Conservation (phyloP, 2,113 vertebrate genomes). For the Odocoileus hemionus region DNA sequence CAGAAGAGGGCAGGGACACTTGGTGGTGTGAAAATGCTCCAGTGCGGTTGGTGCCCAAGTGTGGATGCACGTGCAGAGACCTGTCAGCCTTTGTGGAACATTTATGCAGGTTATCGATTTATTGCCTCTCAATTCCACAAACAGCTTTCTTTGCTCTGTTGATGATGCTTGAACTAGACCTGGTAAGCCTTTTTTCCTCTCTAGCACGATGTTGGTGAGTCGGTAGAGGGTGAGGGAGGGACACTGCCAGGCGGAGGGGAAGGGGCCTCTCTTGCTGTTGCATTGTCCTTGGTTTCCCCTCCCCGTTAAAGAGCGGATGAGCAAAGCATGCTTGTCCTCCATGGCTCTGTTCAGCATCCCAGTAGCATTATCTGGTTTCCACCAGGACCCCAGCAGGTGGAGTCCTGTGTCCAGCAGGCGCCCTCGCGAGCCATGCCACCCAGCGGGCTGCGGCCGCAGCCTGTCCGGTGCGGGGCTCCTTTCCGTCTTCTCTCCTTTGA, state of each 20-base stretch:
- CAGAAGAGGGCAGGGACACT: background rate
- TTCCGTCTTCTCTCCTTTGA: background rate
- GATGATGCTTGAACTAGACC: background rate
- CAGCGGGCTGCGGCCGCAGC: background rate
- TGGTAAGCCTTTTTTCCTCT: background rate
- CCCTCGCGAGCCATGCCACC: background rate
- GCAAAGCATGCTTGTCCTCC: background rate
- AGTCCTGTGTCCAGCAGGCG: background rate
- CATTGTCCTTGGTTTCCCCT: background rate
- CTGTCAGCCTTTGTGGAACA: too few relatives aligned
- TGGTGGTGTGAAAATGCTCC: background rate
- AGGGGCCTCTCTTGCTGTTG: background rate
- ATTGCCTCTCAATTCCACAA: background rate
- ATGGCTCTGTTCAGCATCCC: background rate
- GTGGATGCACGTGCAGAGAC: rapidly evolving
- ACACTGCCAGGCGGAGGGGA: background rate
- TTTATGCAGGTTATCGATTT: rapidly evolving
- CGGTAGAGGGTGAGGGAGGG: background rate
- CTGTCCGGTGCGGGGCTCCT: background rate
- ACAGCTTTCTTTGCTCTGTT: background rate
- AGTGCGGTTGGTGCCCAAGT: background rate
- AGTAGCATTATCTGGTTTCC: background rate
- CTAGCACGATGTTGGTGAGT: background rate
- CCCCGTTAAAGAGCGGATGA: background rate
- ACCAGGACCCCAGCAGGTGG: background rate